A percentile compares a stretch with the other conserved stretches of the same genome.
These are phyloP conservation scores for Monopterus albus DNA, from an alignment of 2,113 vertebrate species.

Conservation along the genomic window DNA sequence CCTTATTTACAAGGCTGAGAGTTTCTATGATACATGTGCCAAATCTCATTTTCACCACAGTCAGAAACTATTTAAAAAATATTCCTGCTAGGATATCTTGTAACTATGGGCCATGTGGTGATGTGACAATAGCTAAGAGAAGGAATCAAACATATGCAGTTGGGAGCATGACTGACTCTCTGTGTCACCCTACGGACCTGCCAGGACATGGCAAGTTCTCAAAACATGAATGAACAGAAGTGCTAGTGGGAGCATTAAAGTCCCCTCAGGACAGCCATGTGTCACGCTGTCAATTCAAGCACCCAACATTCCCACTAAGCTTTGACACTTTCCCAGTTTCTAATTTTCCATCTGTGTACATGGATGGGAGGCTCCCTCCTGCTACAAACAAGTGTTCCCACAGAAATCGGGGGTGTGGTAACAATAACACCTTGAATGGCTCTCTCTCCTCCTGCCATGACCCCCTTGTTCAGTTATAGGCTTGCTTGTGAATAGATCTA, in stretches of 20 bases:
- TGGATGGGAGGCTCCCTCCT: slow-evolving; percentile 45
- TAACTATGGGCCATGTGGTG: not conserved
- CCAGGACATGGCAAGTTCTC: not conserved
- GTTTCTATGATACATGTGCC: not conserved
- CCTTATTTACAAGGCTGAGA: not conserved
- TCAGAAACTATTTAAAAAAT: not conserved
- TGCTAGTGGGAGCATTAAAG: slow-evolving; percentile 19
- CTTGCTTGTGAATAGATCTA: slow-evolving; percentile 58
- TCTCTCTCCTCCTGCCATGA: slow-evolving; percentile 41
- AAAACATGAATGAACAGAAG: not conserved
- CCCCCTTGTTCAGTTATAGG: slow-evolving; percentile 50
- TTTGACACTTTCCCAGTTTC: slow-evolving; percentile 14
- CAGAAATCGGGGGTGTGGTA: slow-evolving; percentile 27
- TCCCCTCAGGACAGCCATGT: slow-evolving; percentile 2
- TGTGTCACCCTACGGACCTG: slow-evolving; percentile 10
- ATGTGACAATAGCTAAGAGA: not conserved
- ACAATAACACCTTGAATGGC: slow-evolving; percentile 61
- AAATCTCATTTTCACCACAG: not conserved
- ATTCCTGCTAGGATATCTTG: not conserved
- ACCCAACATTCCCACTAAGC: slow-evolving; percentile 15
- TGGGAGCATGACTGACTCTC: not conserved
- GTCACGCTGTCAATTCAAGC: slow-evolving; percentile 32
- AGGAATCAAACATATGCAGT: not conserved
- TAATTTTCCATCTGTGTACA: slow-evolving; percentile 14
- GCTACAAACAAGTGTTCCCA: slow-evolving; percentile 55